These are phyloP conservation scores for Phaethon lepturus DNA, from an alignment of 2,113 vertebrate genomes.

Conservation along the genomic window DNA sequence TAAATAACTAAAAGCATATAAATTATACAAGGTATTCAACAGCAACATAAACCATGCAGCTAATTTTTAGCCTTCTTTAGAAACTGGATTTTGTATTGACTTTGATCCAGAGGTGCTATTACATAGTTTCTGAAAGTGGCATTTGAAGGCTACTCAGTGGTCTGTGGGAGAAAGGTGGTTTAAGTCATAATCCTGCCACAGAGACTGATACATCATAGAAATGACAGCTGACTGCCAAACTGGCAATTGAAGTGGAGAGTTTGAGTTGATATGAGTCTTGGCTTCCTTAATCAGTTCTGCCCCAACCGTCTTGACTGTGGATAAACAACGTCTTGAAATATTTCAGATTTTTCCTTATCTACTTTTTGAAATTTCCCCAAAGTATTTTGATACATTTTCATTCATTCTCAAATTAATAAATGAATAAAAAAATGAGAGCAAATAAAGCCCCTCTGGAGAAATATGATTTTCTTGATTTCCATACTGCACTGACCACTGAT, in stretches of 20 bases:
- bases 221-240: background rate
- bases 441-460: background rate
- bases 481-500: background rate
- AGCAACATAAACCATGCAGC: background rate
- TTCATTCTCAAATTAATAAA: background rate
- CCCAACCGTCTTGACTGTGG: background rate
- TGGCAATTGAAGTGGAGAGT: background rate
- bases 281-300: background rate
- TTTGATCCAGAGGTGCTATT: background rate
- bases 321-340: background rate
- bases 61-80: background rate
- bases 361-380: background rate
- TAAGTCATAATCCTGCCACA: background rate
- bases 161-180: background rate
- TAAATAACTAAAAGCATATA: background rate
- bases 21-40: background rate
- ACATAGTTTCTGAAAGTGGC: background rate
- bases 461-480: background rate
- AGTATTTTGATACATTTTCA: background rate
- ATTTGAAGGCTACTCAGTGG: background rate
- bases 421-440: background rate
- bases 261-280: background rate
- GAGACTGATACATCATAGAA: rapidly evolving
- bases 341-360: background rate
- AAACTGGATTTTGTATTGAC: background rate